Base-by-base conservation (phyloP, 2,888 invertebrate genomes). In the Synergus laeviventris region DNA sequence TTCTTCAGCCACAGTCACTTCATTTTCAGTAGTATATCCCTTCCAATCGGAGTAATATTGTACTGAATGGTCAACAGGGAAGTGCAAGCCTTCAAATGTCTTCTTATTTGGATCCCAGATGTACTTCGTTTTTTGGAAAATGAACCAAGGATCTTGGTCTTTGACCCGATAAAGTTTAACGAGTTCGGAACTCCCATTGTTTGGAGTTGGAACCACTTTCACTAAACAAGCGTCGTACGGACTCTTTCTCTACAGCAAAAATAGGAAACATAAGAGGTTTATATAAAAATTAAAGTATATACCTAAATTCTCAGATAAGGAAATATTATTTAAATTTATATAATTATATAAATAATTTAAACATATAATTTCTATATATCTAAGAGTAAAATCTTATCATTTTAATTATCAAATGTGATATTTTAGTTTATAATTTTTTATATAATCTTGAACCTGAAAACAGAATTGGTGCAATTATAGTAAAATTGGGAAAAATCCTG, bases 41-140 rank as follows among this genome's bases (percentile, higher is more conserved):
- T 97, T 97, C 86, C 97, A 97, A 56, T 95, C 94, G 84, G 94
- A 93, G 89, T 98, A 98, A 84, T 95, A 93, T 59, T 93, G 93
- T 84, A 95, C 93, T 2, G 93, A 90, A 80, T 94, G 93, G 84
- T 96, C 92, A 5, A 96, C 93, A 0, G 99, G 99, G 91, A 98
- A 99, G 81, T 95, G 94, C 38, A 99, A 92, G 0, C 96, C 95
- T 76, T 93, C 92, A 89, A 99, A 99, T 66, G 91, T 92, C 84
- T 96, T 96, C 82, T 95, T 96, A 14, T 97, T 94, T 83, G 95
- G 93, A 87, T 97, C 95, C 94, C 97, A 99, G 59, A 96, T 92
- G 91, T 99, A 99, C 91, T 98, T 98, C 7, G 97, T 97, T 91
- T 99, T 99, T 95, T 99, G 99, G 91, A 99, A 99, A 84, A 95